A percentile compares a stretch with the other conserved stretches of the same genome.
phyloP scores from a whole-genome alignment of 2,113 vertebrate genomes.

The Oreochromis tanganicae region DNA sequence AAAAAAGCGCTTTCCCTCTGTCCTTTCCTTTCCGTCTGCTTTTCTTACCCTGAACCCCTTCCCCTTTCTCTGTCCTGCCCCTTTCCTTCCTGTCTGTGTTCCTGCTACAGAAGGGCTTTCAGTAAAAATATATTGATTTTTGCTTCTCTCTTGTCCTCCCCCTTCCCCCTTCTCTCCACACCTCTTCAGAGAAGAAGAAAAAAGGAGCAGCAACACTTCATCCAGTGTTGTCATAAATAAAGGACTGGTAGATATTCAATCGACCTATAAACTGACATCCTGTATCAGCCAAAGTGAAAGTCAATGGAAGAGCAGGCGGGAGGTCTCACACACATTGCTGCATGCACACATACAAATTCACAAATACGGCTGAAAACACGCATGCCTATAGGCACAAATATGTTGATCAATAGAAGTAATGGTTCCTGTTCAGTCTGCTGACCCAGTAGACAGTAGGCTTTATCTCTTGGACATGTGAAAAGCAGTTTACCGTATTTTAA shows the following conservation, averaged over 20 bases:
- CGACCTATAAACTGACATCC: constrained; percentile 63
- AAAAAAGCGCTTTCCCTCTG: background rate
- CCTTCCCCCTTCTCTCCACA: background rate
- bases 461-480: background rate
- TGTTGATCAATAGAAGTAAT: background rate
- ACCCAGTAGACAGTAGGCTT: background rate
- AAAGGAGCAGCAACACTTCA: constrained; percentile 40
- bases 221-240: constrained; percentile 64
- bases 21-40: background rate
- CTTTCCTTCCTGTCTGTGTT: constrained; percentile 32
- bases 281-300: constrained; percentile 61
- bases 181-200: constrained; percentile 35
- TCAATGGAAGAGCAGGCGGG: constrained; percentile 51
- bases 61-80: background rate
- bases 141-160: constrained; percentile 2
- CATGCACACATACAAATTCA: background rate
- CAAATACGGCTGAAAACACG: background rate
- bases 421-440: background rate
- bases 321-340: constrained; percentile 3
- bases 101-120: constrained; percentile 47
- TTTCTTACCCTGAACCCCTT: background rate
- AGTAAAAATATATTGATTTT: constrained; percentile 62
- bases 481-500: background rate
- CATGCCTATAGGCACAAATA: background rate
- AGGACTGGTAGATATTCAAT: constrained; percentile 55